Percentiles rank a stretch among this genome's conserved stretches.
These are phyloP conservation scores for Melanotaenia maccullochi DNA, from an alignment of 2,797 vertebrate genomes.

Conservation along the genomic window DNA sequence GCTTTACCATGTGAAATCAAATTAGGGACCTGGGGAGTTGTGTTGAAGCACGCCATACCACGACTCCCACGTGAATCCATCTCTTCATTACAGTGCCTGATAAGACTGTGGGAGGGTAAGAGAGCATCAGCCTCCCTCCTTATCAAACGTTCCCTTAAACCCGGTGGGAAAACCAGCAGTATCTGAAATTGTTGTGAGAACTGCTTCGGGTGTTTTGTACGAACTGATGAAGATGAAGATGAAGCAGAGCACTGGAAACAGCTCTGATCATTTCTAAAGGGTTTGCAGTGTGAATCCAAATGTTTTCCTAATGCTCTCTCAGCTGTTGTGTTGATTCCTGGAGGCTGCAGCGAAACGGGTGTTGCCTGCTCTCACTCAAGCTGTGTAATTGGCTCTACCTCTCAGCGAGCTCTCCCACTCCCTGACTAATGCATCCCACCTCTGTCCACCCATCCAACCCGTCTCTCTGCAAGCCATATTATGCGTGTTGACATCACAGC, in stretches of 20 bases:
- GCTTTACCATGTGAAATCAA: slow-evolving; percentile 33
- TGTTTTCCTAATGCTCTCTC: not conserved
- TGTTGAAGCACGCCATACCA: slow-evolving; percentile 46
- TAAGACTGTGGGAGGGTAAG: slow-evolving; percentile 39
- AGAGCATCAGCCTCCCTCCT: slow-evolving; percentile 7
- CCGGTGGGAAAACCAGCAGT: slow-evolving; percentile 53
- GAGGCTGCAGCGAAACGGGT: slow-evolving; percentile 31
- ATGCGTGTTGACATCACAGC: slow-evolving; percentile 26
- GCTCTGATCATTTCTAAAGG: not conserved
- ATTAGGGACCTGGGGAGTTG: slow-evolving; percentile 26
- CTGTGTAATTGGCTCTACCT: slow-evolving; percentile 50
- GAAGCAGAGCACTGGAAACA: not conserved
- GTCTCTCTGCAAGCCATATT: slow-evolving; percentile 33
- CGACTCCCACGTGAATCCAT: slow-evolving; percentile 58
- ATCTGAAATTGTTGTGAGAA: slow-evolving; percentile 7
- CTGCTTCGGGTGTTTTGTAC: not conserved
- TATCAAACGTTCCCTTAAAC: slow-evolving; percentile 39
- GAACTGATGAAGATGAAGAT: not conserved
- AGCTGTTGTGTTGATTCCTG: slow-evolving; percentile 44
- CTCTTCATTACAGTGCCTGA: slow-evolving; percentile 45
- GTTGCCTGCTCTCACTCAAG: slow-evolving; percentile 22
- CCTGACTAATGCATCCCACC: slow-evolving; percentile 22
- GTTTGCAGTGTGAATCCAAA: not conserved
- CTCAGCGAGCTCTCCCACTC: slow-evolving; percentile 45
- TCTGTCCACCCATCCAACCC: slow-evolving; percentile 20